Conservation (phyloP, 1,140 invertebrate species). For the Anadara kagoshimensis region DNA sequence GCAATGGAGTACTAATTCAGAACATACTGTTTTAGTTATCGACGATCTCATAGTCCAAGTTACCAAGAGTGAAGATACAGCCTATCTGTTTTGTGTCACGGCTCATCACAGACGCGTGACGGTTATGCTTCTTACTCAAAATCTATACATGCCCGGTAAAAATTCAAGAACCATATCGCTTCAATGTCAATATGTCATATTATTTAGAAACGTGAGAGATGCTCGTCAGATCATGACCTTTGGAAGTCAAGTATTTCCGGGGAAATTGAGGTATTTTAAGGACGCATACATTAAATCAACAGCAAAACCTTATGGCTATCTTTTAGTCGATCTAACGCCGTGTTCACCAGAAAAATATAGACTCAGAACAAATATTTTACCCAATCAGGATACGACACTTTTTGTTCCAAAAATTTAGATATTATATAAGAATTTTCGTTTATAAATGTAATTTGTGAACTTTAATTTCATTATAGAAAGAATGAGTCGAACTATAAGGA, state of each 20-base stretch:
- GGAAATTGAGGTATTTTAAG: slow-evolving; percentile 37
- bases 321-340: slow-evolving; percentile 36
- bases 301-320: slow-evolving; percentile 30
- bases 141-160: slow-evolving; percentile 24
- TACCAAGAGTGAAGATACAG: slow-evolving; percentile 7
- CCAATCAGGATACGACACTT: slow-evolving; percentile 20
- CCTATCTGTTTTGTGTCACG: not conserved
- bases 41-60: slow-evolving; percentile 22
- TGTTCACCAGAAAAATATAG: slow-evolving; percentile 1
- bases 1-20: slow-evolving; percentile 1
- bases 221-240: slow-evolving; percentile 39
- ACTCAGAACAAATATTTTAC: slow-evolving; percentile 25
- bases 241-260: slow-evolving; percentile 43
- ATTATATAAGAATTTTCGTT: no score
- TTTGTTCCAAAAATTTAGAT: not conserved
- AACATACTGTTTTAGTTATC: slow-evolving; percentile 5
- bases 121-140: slow-evolving; percentile 19
- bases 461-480: slow-evolving; percentile 16
- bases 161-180: slow-evolving; percentile 19
- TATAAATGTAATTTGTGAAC: slow-evolving; percentile 1
- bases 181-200: slow-evolving; percentile 28
- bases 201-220: slow-evolving; percentile 43
- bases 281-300: slow-evolving; percentile 37
- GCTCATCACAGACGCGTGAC: slow-evolving; percentile 17
- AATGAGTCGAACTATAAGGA: slow-evolving; percentile 23